Conservation (phyloP, 2,888 invertebrate genomes). For the Parasteatoda lunata region DNA sequence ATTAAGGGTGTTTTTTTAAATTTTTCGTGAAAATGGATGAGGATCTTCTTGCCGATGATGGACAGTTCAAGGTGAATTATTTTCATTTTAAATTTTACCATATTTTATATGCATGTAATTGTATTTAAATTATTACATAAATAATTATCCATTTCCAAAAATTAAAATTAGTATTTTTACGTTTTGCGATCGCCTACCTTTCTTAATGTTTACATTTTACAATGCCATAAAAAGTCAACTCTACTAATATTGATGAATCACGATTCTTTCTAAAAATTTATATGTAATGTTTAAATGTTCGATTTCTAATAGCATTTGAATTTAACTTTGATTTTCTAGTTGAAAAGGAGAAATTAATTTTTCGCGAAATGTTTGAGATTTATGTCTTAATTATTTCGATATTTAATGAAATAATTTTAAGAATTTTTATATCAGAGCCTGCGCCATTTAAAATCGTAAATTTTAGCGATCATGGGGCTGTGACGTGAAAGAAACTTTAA, state of each 20-base stretch:
- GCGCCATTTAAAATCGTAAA: too few relatives aligned
- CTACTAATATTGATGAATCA: background rate
- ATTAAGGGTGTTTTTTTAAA: background rate
- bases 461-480: too few relatives aligned
- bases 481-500: too few relatives aligned
- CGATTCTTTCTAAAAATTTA: too few relatives aligned
- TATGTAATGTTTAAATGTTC: too few relatives aligned
- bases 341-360: too few relatives aligned
- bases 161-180: background rate
- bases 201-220: background rate
- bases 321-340: too few relatives aligned
- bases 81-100: background rate
- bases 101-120: background rate
- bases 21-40: constrained; percentile 40
- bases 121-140: background rate
- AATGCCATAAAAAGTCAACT: background rate
- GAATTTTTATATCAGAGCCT: too few relatives aligned
- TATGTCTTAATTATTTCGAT: too few relatives aligned
- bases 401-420: too few relatives aligned
- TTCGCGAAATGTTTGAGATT: too few relatives aligned
- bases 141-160: background rate
- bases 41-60: constrained; percentile 57
- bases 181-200: background rate
- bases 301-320: too few relatives aligned
- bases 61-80: constrained; percentile 41